These are phyloP conservation scores for Serranochromis macrocephalus DNA, from an alignment of 2,113 vertebrate genomes.

Conservation along the genomic window DNA sequence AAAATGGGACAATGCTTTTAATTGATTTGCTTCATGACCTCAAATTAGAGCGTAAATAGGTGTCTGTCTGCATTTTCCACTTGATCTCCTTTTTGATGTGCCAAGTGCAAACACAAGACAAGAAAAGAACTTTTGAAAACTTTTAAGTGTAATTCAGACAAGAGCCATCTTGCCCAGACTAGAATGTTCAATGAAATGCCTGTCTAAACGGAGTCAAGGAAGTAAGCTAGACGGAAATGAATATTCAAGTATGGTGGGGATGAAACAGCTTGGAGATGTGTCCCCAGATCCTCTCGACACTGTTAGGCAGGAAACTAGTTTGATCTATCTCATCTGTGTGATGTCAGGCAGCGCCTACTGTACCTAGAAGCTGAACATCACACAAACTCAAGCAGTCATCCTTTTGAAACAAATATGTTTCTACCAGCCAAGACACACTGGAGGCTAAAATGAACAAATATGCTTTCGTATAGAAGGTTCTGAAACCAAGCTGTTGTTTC, in stretches of 20 bases:
- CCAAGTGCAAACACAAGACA: background rate
- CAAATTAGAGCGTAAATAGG: conserved; percentile 3
- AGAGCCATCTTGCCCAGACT: background rate
- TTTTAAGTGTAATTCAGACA: background rate
- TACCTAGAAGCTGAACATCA: background rate
- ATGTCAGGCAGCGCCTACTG: background rate
- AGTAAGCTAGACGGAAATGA: conserved; percentile 16
- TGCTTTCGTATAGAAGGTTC: background rate
- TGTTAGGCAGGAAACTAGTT: background rate
- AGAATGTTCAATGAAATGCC: background rate
- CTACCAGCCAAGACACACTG: background rate
- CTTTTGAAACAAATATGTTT: background rate
- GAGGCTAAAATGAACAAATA: background rate
- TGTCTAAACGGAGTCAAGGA: background rate
- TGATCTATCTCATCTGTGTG: background rate
- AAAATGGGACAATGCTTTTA: conserved; percentile 14
- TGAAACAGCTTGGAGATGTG: background rate
- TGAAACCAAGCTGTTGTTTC: background rate
- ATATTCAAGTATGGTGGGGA: background rate
- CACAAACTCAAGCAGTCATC: background rate
- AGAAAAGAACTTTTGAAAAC: background rate
- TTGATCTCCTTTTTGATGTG: background rate
- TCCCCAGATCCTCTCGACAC: background rate
- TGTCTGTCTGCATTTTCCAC: conserved; percentile 24
- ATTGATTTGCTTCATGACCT: conserved; percentile 35